Conservation (phyloP, 2,888 invertebrate species). For the Drosophila fungiperda region DNA sequence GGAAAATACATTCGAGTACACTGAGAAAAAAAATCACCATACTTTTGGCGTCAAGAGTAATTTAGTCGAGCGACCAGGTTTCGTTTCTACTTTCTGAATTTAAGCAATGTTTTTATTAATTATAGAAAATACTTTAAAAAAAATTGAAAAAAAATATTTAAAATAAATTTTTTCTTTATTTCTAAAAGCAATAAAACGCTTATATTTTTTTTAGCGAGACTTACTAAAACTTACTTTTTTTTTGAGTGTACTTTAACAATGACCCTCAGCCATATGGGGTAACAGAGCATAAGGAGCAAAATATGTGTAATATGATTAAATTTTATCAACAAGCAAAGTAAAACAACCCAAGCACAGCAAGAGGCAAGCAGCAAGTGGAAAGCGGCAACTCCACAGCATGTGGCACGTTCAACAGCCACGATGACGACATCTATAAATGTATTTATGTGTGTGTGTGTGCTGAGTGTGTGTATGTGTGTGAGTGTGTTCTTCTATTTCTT, state of each 20-base stretch:
- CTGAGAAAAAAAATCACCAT: neutral
- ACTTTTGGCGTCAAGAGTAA: neutral
- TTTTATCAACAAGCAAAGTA: conserved; percentile 73
- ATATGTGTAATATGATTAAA: conserved; percentile 81
- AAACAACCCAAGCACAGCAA: conserved; percentile 35
- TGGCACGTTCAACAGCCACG: conserved; percentile 63
- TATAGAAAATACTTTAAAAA: no score
- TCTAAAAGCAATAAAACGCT: neutral
- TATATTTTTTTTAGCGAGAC: neutral
- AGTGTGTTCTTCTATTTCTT: neutral
- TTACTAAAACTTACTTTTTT: neutral
- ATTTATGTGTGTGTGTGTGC: conserved; percentile 5
- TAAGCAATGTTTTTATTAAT: no score
- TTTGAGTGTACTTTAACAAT: neutral
- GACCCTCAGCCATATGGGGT: conserved; percentile 69
- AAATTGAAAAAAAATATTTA: no score
- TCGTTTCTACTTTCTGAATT: no score
- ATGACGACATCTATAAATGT: conserved; percentile 63
- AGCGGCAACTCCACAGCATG: conserved; percentile 24
- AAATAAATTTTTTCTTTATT: neutral
- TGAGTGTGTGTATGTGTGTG: neutral
- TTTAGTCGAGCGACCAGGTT: no score
- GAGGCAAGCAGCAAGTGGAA: conserved; percentile 1
- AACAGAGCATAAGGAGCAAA: conserved; percentile 78
- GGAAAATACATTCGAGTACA: conserved; percentile 38